These are phyloP conservation scores for Siniperca chuatsi DNA, from an alignment of 2,113 vertebrate species.

Conservation along the genomic window DNA sequence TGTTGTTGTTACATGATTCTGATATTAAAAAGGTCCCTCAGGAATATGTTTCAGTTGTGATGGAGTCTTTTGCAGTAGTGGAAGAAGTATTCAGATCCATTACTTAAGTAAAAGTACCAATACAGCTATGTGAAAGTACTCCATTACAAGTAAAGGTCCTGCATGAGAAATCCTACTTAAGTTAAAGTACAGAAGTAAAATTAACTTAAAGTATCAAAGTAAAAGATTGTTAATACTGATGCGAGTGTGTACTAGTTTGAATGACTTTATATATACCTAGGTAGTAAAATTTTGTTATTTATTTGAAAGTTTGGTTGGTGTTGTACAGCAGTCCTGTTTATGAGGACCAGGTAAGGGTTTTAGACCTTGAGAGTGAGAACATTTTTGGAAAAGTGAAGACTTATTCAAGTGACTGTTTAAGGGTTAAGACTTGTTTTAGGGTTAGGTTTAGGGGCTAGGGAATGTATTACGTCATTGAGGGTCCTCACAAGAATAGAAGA, in stretches of 20 bases:
- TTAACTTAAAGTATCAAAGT: not conserved
- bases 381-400: too few species aligned
- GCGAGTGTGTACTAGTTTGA: not conserved
- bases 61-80: not conserved
- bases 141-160: not conserved
- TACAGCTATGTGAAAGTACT: not conserved
- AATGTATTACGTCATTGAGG: not conserved
- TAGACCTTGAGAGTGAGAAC: not conserved
- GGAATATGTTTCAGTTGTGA: not conserved
- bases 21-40: not conserved
- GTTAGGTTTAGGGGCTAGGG: too few species aligned
- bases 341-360: not conserved
- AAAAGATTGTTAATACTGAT: not conserved
- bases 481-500: not conserved
- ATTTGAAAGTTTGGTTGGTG: not conserved
- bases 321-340: not conserved
- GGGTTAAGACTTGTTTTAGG: too few species aligned
- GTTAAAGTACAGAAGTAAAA: not conserved
- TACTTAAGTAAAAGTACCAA: not conserved
- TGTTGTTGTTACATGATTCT: not conserved
- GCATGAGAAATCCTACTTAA: not conserved
- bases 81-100: not conserved
- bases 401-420: not conserved
- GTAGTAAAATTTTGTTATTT: not conserved
- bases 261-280: not conserved